Conservation (phyloP, 2,797 vertebrate genomes). For the Phoebastria nigripes region DNA sequence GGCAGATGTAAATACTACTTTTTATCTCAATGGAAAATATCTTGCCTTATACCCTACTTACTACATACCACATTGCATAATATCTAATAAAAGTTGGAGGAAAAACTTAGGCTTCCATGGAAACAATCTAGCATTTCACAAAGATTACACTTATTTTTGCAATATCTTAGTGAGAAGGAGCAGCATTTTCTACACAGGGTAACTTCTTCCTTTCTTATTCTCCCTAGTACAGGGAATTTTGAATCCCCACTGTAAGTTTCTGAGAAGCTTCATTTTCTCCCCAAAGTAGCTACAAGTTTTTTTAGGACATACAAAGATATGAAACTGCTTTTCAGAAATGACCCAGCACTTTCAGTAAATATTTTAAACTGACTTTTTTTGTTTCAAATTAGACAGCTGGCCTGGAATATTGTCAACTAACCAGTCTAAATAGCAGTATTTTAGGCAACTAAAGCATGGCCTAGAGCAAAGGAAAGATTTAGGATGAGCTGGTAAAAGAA, state of each 20-base stretch:
- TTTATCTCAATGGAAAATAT: neutral
- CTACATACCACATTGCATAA: neutral
- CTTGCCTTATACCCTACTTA: neutral
- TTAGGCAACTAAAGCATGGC: neutral
- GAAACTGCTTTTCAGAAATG: neutral
- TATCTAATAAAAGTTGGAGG: neutral
- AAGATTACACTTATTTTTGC: neutral
- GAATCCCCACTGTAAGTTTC: neutral
- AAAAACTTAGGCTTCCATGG: neutral
- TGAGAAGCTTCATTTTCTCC: neutral
- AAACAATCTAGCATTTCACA: neutral
- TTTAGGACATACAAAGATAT: neutral
- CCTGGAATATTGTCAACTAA: neutral
- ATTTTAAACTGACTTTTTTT: neutral
- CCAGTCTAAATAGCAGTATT: neutral
- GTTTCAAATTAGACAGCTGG: neutral
- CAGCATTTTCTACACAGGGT: neutral
- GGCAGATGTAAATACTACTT: neutral
- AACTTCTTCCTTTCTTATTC: neutral
- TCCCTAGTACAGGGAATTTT: neutral
- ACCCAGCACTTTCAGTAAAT: neutral
- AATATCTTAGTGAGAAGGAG: neutral
- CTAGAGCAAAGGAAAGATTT: neutral
- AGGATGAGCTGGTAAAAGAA: neutral
- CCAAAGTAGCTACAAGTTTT: neutral